Evolutionary conservation across 2,888 invertebrate genomes (phyloP), one percentile per base, ranked within the genome.

Genomic region (Drepana falcataria): DNA sequence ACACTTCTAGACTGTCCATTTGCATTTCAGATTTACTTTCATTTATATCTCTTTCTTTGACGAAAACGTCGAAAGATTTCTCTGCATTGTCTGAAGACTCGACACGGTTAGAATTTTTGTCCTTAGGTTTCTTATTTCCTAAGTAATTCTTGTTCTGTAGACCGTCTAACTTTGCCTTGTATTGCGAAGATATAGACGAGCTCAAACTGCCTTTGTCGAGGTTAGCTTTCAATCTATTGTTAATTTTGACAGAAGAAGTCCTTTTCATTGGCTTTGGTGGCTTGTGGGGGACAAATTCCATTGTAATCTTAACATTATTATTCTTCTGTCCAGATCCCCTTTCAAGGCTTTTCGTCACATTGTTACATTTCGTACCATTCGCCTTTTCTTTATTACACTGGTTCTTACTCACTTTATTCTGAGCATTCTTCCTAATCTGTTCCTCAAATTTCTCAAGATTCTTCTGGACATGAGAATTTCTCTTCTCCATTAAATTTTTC

Each of bases 261-360:
- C 95, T 85, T 53, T 94, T 92, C 0, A 93, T 92, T 0, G 95
- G 94, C 75, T 95, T 95, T 0, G 95, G 95, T 0, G 95, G 95
- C 68, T 95, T 95, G 65, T 95, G 95, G 0, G 94, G 93, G 0
- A 95, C 93, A 69, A 92, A 92, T 52, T 92, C 91, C 89, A 92
- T 91, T 1, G 88, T 88, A 35, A 87, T 83, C 75, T 91, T 91
- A 4, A 73, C 79, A 55, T 89, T 90, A 58, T 83, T 83, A 60
- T 86, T 90, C 55, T 90, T 91, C 55, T 82, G 85, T 0, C 82
- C 82, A 0, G 90, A 83, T 48, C 85, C 89, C 66, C 91, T 78
- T 75, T 92, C 91, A 5, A 92, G 77, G 57, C 91, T 92, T 53
- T 92, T 91, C 4, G 89, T 89, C 5, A 79, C 73, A 58, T 87